phyloP scores from a whole-genome alignment of 2,888 invertebrate species.

The Geotrupes spiniger region DNA sequence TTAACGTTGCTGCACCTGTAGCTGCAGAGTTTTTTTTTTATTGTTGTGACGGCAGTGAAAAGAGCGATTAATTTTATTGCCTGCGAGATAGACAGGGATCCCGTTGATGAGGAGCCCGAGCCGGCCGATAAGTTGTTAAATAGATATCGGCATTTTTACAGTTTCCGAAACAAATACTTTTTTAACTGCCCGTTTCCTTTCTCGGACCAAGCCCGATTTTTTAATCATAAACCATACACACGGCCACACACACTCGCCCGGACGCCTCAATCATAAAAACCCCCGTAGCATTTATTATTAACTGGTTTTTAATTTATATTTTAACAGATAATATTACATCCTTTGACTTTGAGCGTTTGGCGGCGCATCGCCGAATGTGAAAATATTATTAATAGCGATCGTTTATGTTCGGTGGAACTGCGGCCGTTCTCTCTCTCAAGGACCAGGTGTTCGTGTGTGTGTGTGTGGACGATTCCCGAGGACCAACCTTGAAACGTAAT shows the following conservation, averaged over 20 bases:
- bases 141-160: slow-evolving; percentile 41
- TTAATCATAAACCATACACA: slow-evolving; percentile 33
- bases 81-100: slow-evolving; percentile 20
- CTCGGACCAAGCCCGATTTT: slow-evolving; percentile 30
- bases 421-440: slow-evolving; percentile 8
- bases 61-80: slow-evolving; percentile 34
- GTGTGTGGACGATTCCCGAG: slow-evolving; percentile 1
- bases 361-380: slow-evolving; percentile 25
- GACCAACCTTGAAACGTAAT: slow-evolving; percentile 4
- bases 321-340: slow-evolving; percentile 34
- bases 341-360: slow-evolving; percentile 32
- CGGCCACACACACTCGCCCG: slow-evolving; percentile 32
- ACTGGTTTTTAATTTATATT: slow-evolving; percentile 37
- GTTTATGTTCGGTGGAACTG: slow-evolving; percentile 9
- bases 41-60: slow-evolving; percentile 15
- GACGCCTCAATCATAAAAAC: slow-evolving; percentile 21
- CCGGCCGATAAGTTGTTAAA: slow-evolving; percentile 42
- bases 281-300: slow-evolving; percentile 27
- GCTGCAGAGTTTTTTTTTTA: neutral
- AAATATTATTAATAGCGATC: slow-evolving; percentile 19
- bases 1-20: too few relatives aligned
- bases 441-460: slow-evolving; percentile 17
- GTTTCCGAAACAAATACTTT: slow-evolving; percentile 38
- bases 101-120: slow-evolving; percentile 23
- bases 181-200: slow-evolving; percentile 30